Base-by-base conservation (phyloP, 30 jellyfish, hydroid and myxozoan species). In the Morbakka virulenta region DNA sequence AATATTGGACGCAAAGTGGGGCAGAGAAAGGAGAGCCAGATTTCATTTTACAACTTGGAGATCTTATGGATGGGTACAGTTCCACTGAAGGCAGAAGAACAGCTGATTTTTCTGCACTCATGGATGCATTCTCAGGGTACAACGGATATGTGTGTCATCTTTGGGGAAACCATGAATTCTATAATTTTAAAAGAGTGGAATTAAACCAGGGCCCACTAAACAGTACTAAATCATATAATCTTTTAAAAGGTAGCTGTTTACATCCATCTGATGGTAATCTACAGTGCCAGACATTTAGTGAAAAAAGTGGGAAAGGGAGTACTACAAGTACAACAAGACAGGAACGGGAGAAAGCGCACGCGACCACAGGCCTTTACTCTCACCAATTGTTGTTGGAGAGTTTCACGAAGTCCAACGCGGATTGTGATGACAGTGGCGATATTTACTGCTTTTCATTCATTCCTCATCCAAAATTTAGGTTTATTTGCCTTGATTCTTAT, bases 131-230 rank as follows among this genome's bases (percentile, higher is more conserved):
- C 28, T 47, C 52, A 11, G 82, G 74, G 36, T 73, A 76, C 12
- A 25, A 79, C 11, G 77, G 96, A 28, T 84, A 84, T 67, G 52
- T 91, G 1, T 91, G 96, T 69, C 94, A 91, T 35, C 77, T 91
- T 29, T 91, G 98, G 98, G 98, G 98, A 24, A 91, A 91, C 68
- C 98, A 91, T 33, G 98, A 91, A 64, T 85, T 91, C 74, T 84
- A 91, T 68, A 87, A 87, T 91, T 91, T 70, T 72, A n/a, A 84
- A 12, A 79, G 98, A 51, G 80, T 31, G 50, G 87, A 72, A 66
- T 85, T 91, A 25, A 81, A 87, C 77, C 51, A 48, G 0, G 33
- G 88, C 35, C 36, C 35, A 22, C 64, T 91, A 30, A 91, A 91
- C 72, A 84, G 95, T 47, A 1, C 64, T 35, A 1, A 22, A 35